Percentiles rank a stretch among this genome's conserved stretches.
These are phyloP conservation scores for Yponomeuta cagnagella DNA, from an alignment of 2,888 invertebrate genomes.

Conservation along the genomic window DNA sequence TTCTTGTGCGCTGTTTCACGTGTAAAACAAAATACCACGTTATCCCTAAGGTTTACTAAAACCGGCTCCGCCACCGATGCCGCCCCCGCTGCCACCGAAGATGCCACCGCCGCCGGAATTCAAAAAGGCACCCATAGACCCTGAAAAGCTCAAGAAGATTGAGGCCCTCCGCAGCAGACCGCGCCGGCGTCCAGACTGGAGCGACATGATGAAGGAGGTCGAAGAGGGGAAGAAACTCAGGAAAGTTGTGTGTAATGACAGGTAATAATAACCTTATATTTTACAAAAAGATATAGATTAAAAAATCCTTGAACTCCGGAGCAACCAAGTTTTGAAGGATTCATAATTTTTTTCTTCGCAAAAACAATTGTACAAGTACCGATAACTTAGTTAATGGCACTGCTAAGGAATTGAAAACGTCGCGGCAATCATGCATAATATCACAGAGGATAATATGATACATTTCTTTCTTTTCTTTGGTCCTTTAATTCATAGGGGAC, in stretches of 20 bases:
- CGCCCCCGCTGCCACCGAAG: constrained; percentile 83
- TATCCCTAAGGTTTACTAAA: constrained; percentile 51
- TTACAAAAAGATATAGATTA: background rate
- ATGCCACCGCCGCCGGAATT: constrained; percentile 77
- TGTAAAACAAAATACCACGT: background rate
- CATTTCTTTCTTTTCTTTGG: no score
- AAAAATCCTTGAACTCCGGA: no score
- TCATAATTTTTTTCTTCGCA: no score
- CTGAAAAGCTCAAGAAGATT: constrained; percentile 78
- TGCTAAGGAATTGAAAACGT: no score
- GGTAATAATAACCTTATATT: constrained; percentile 57
- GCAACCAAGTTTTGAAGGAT: no score
- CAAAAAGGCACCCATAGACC: constrained; percentile 76
- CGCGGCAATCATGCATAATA: no score
- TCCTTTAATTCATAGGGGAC: no score
- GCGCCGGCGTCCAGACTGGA: constrained; percentile 90
- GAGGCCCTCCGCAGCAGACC: constrained; percentile 86
- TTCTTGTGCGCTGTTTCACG: no score
- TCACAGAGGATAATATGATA: no score
- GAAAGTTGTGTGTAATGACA: constrained; percentile 90
- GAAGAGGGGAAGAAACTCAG: constrained; percentile 85
- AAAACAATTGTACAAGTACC: no score
- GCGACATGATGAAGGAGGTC: constrained; percentile 93
- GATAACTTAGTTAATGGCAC: no score
- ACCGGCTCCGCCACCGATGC: constrained; percentile 78